phyloP scores from a whole-genome alignment of 2,797 vertebrate genomes.

The Sebastes aleutianus region DNA sequence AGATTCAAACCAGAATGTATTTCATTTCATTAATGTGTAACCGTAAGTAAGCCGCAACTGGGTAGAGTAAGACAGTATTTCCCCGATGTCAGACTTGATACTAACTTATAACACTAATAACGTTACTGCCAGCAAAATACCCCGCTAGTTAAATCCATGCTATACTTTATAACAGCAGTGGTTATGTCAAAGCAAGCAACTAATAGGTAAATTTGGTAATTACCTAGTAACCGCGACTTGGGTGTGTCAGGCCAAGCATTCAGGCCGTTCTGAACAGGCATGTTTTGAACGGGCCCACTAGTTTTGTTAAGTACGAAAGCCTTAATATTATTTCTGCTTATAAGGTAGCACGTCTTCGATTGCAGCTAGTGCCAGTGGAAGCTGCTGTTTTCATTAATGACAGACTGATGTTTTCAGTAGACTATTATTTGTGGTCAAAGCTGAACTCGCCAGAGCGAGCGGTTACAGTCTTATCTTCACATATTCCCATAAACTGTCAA shows the following conservation, averaged over 20 bases:
- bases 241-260: too few relatives aligned
- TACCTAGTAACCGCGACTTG: too few relatives aligned
- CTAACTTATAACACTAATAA: too few relatives aligned
- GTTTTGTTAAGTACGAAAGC: background rate
- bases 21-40: too few relatives aligned
- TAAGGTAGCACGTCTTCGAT: background rate
- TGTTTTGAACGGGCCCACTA: too few relatives aligned
- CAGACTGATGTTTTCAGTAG: constrained; percentile 25
- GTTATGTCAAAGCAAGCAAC: too few relatives aligned
- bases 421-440: constrained; percentile 55
- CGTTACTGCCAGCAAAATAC: too few relatives aligned
- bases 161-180: too few relatives aligned
- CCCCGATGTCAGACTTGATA: fast-evolving
- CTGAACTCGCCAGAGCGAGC: constrained; percentile 8
- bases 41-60: fast-evolving
- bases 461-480: background rate
- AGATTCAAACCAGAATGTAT: too few relatives aligned
- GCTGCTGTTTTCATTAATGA: constrained; percentile 48
- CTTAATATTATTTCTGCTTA: background rate
- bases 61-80: too few relatives aligned
- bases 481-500: constrained; percentile 2
- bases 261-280: too few relatives aligned
- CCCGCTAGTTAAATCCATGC: too few relatives aligned
- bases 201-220: fast-evolving
- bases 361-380: background rate